Conservation (phyloP, 2,888 invertebrate genomes). For the Drosophila cracens region DNA sequence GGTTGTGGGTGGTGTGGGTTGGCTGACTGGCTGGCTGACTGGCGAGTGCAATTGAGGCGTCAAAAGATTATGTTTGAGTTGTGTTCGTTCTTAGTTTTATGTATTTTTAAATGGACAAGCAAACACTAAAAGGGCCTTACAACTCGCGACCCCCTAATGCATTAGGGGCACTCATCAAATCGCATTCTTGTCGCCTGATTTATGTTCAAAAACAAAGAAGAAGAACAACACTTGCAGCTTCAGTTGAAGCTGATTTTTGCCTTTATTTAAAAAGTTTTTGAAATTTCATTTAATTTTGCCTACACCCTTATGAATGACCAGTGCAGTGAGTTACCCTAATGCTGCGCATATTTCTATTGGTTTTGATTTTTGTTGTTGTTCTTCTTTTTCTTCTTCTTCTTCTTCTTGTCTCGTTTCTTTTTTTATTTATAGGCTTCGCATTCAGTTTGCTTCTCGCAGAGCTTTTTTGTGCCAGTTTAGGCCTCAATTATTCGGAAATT, state of each 20-base stretch:
- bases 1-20: background rate
- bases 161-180: slow-evolving; percentile 49
- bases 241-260: background rate
- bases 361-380: slow-evolving; percentile 10
- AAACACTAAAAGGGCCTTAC: slow-evolving; percentile 58
- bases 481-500: slow-evolving; percentile 79
- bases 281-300: background rate
- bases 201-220: background rate
- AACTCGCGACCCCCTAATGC: slow-evolving; percentile 13
- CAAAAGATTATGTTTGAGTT: slow-evolving; percentile 20
- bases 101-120: slow-evolving; percentile 73
- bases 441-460: slow-evolving; percentile 64
- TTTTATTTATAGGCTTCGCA: slow-evolving; percentile 65
- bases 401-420: background rate
- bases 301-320: background rate
- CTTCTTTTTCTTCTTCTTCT: background rate
- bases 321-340: slow-evolving; percentile 37
- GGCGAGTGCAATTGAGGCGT: slow-evolving; percentile 7
- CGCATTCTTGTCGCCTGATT: slow-evolving; percentile 21
- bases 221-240: background rate
- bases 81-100: slow-evolving; percentile 62
- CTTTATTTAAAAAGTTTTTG: background rate
- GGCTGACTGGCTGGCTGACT: background rate
- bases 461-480: slow-evolving; percentile 75
- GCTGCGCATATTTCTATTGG: background rate